Evolutionary conservation across 1,140 invertebrate genomes (phyloP), one percentile per base, ranked within the genome.

Genomic region (Probaryconus sp.): DNA sequence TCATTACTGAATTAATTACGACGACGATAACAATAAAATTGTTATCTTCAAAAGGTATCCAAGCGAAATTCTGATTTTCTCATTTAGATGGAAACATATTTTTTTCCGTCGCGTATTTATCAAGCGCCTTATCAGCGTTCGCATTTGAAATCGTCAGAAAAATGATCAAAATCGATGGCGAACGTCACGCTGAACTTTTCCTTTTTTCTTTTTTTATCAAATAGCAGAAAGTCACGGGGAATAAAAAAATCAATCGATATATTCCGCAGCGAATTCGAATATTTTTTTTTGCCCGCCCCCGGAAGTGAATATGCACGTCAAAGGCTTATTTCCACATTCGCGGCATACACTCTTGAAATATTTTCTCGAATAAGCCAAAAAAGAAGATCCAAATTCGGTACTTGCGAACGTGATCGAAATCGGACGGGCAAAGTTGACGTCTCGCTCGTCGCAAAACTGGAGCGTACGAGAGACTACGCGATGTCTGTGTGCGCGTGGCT

Each of bases 351-450:
- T 55, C 24, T n/a, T 28, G 37, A 42, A 18, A 58, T 58, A 58
- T 58, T 58, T 45, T 10, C 35, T 26, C n/a, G 35, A 26, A 58
- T 45, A 58, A 45, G 26, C 35, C 38, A 31, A 33, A 45, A n/a
- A 33, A 35, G 40, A 58, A 58, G 53, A 43, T 17, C 17, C 28
- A 16, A 58, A 58, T 45, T 58, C 17, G 14, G 26, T 9, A 33
- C 38, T 33, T 58, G 18, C 38, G 28, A 58, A 45, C 53, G 40
- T 45, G 38, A 45, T 45, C 35, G 40, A 58, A 58, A 58, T 58
- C 40, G 53, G 18, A 38, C 20, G 48, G 24, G 14, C 1, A 11
- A 18, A 37, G 17, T 26, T 11, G 48, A 50, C 30, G 33, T 5
- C 2, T 16, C 28, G 30, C 10, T 24, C 9, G 33, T n/a, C n/a